These are phyloP conservation scores for Ophthalmolycus amberensis DNA, from an alignment of 2,113 vertebrate genomes.

Conservation along the genomic window DNA sequence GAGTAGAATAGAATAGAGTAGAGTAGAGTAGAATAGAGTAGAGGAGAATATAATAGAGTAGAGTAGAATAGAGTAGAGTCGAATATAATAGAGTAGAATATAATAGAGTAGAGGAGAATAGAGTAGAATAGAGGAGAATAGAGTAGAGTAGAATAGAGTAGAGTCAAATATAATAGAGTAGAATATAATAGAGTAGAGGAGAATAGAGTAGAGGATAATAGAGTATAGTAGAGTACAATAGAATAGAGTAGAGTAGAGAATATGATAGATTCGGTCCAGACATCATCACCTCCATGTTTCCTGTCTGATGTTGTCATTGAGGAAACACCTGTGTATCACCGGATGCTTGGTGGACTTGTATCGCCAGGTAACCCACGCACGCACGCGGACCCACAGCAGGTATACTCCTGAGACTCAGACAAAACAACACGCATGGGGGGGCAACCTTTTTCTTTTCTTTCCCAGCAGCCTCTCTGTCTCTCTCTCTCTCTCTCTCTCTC, in stretches of 20 bases:
- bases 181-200: not conserved
- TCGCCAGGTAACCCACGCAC: slow-evolving; percentile 53
- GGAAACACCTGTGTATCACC: not conserved
- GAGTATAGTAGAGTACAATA: not conserved
- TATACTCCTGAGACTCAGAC: slow-evolving; percentile 26
- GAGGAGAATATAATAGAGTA: too few relatives aligned
- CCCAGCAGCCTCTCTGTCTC: slow-evolving; percentile 36
- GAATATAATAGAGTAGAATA: too few relatives aligned
- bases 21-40: too few relatives aligned
- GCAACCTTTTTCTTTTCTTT: not conserved
- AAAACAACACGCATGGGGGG: slow-evolving; percentile 20
- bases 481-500: not conserved
- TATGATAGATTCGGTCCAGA: not conserved
- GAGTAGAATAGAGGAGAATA: not conserved
- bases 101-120: not conserved
- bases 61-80: too few relatives aligned
- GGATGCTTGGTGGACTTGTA: slow-evolving; percentile 40
- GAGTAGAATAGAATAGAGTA: too few relatives aligned
- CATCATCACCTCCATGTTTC: not conserved
- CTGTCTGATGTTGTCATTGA: too few relatives aligned
- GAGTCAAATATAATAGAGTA: not conserved
- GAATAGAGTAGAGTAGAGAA: not conserved
- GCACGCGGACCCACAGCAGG: slow-evolving; percentile 27
- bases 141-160: not conserved
- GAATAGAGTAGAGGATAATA: not conserved